A percentile compares a stretch with the other conserved stretches of the same genome.
Evolutionary conservation across 2,797 vertebrate species (phyloP).

Genomic region (Clarias pachynema): DNA sequence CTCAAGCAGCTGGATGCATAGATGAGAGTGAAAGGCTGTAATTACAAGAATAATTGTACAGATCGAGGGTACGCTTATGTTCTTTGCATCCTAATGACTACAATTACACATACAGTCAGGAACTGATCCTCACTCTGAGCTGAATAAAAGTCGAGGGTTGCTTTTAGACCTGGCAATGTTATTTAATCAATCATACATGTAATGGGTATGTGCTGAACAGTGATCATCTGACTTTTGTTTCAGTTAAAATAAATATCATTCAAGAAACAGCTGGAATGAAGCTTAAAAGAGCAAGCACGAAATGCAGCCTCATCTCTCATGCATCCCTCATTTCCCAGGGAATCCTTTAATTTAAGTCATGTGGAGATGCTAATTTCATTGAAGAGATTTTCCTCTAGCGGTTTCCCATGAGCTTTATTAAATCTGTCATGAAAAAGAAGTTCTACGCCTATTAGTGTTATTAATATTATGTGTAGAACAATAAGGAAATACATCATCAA

Average conservation of each 20-base stretch:
- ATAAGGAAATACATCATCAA: not conserved
- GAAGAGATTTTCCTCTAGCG: not conserved
- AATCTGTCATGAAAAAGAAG: not conserved
- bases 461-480: not conserved
- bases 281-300: not conserved
- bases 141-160: not conserved
- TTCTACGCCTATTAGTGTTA: not conserved
- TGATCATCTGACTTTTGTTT: not conserved
- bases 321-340: not conserved
- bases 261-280: not conserved
- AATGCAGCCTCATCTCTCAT: not conserved
- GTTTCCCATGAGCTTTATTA: not conserved
- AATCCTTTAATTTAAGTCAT: conserved; percentile 14
- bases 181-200: not conserved
- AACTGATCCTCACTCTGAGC: not conserved
- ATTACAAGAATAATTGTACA: not conserved
- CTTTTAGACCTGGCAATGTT: not conserved
- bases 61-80: not conserved
- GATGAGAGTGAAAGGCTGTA: not conserved
- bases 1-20: not conserved
- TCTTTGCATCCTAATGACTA: conserved; percentile 19
- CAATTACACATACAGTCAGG: not conserved
- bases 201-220: not conserved
- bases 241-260: not conserved
- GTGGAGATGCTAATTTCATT: conserved; percentile 34